A percentile compares a stretch with the other conserved stretches of the same genome.
These are phyloP conservation scores for Serranus cabrilla DNA, from an alignment of 2,797 vertebrate genomes.

Conservation along the genomic window DNA sequence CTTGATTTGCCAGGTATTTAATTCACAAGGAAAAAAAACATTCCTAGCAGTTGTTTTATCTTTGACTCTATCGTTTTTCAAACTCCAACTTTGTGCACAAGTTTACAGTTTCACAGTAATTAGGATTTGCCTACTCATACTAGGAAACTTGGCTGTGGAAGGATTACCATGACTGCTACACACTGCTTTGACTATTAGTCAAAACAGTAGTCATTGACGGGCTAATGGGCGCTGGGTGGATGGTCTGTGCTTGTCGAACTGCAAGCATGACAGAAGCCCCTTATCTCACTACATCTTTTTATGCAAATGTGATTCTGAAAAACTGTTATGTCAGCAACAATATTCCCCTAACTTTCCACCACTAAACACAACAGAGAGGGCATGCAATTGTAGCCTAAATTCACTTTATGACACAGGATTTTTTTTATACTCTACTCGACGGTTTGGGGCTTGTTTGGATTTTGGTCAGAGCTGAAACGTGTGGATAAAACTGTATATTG, in stretches of 20 bases:
- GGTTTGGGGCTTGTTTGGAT: constrained; percentile 11
- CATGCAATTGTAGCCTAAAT: neutral
- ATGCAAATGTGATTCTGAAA: constrained; percentile 48
- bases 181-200: neutral
- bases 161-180: constrained; percentile 26
- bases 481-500: constrained; percentile 44
- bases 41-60: neutral
- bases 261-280: constrained; percentile 27
- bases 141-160: constrained; percentile 12
- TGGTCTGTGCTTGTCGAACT: constrained; percentile 19
- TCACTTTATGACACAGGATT: constrained; percentile 28
- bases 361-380: constrained; percentile 21
- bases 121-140: constrained; percentile 30
- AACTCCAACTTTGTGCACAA: neutral
- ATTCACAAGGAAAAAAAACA: constrained; percentile 5
- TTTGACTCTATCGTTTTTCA: neutral
- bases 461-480: constrained; percentile 18
- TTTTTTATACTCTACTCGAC: constrained; percentile 8
- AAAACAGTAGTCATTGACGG: constrained; percentile 28
- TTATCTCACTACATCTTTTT: constrained; percentile 39
- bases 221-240: constrained; percentile 1
- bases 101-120: constrained; percentile 13
- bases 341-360: constrained; percentile 5
- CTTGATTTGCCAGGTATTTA: constrained; percentile 19
- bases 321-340: constrained; percentile 29